Base-by-base conservation (phyloP, 64 coral and sea anemone species). In the Pocillopora damicornis region DNA sequence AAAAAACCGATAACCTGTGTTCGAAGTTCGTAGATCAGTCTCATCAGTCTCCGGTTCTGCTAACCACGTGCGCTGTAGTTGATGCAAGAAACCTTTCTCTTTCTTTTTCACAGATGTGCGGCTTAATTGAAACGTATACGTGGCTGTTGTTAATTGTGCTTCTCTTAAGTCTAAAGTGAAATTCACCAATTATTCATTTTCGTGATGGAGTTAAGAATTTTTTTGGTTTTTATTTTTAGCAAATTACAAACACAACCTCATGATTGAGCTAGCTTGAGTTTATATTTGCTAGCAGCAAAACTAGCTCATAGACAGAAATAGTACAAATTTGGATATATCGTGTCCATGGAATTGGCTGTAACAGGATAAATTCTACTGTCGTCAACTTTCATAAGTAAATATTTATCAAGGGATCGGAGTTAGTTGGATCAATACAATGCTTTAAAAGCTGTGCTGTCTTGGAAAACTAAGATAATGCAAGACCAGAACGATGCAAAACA, bases 41-140 rank as follows among this genome's bases (percentile, higher is more conserved):
- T 57, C 18, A 36, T 30, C 17, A 37, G 85, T 51, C 76, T 82
- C 26, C 59, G 82, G 76, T 56, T 51, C 18, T 64, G 36, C 25
- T 61, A 82, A 73, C 81, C 81, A 85, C 81, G 81, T 85, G 81
- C 81, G 37, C 58, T 57, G 35, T 42, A 16, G 36, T 57, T 66
- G 23, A 22, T 15, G 20, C 20, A 5, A 13, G 63, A 26, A 30
- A 20, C 26, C 22, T 8, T 20, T 20, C 63, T 45, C 30, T 17
- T 42, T 83, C 18, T 20, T 71, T 71, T 71, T 23, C 25, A 71
- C 0, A 7, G 20, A 71, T 71, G n/a, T 23, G 2, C n/a, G n/a
- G 67, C 67, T 71, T 71, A 23, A 25, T 71, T 4, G 7, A 71
- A 23, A 23, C 22, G 11, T 11, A 71, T 23, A n/a, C 5, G 22